Base-by-base conservation (phyloP, 2,113 vertebrate genomes). In the Columba janthina region DNA sequence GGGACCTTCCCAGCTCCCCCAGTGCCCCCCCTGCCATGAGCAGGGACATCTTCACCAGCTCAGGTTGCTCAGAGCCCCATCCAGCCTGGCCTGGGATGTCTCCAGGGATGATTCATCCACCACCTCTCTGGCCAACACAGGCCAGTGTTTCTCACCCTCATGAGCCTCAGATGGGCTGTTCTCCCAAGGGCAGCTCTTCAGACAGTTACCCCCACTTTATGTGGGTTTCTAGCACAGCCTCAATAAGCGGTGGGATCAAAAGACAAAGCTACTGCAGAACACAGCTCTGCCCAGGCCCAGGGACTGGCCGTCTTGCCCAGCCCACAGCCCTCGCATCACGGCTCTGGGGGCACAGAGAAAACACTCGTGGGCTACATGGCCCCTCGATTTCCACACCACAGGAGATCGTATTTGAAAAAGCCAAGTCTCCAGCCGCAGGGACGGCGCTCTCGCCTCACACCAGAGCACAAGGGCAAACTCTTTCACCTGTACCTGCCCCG, bases 121-220 rank as follows among this genome's bases (percentile, higher is more conserved):
- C 42, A 44, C 42, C 16, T 44, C 42, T 17, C 42, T 44, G 42
- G 42, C 15, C 42, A 44, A 44, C 16, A 16, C 16, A 15, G 42
- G 42, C 42, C 42, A 44, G 42, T 8, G 16, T 17, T 17, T 17
- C 15, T 17, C 42, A 44, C 42, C 42, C 42, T 44, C 42, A 44
- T 17, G 48, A 11, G 48, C 48, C 24, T 2, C 1, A 10, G 21
- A 65, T 4, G 16, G 21, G 40, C 50, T 18, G 1, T 31, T 31
- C 31, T 17, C 42, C 34, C 4, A 3, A 5, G 34, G 42, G 22
- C 40, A 34, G 51, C 19, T 24, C 19, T 50, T 38, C 5, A 5
- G 24, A 13, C 13, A 13, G 13, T 12, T 15, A 19, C n/a, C 40
- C 32, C 5, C 0, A 0, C 9, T 26, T 28, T 11, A 9, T 1